These are phyloP conservation scores for Natator depressus DNA, from an alignment of 2,113 vertebrate species.

Conservation along the genomic window DNA sequence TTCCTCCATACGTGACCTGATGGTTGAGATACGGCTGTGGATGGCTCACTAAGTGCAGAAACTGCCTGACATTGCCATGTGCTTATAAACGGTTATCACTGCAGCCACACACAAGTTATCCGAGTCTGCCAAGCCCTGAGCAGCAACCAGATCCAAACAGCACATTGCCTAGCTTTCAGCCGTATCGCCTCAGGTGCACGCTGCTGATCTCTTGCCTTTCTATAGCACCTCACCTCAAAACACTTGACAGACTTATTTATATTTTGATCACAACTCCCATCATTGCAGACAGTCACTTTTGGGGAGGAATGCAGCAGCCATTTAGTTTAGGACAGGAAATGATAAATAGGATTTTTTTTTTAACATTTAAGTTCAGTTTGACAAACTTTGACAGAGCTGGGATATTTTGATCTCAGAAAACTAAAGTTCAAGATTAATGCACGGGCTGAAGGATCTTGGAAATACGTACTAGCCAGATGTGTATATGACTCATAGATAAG, in stretches of 20 bases:
- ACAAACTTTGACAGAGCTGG: conserved; percentile 1
- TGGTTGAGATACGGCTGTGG: background rate
- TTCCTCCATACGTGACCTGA: background rate
- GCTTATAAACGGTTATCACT: background rate
- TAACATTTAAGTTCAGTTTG: conserved; percentile 7
- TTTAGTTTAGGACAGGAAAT: background rate
- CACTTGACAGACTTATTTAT: background rate
- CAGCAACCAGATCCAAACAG: background rate
- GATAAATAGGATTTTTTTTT: background rate
- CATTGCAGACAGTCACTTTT: background rate
- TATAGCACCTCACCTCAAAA: background rate
- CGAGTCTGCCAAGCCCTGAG: background rate
- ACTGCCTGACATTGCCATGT: background rate
- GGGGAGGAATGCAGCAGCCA: background rate
- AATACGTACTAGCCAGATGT: background rate
- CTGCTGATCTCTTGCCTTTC: background rate
- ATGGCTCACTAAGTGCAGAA: background rate
- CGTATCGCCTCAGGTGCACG: background rate
- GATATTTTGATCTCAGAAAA: background rate
- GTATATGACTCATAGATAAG: background rate
- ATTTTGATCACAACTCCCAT: background rate
- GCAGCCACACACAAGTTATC: background rate
- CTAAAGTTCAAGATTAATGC: background rate
- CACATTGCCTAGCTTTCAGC: background rate
- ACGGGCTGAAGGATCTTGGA: background rate